Conservation (phyloP, 2,888 invertebrate genomes). For the Orchesellides sinensis region DNA sequence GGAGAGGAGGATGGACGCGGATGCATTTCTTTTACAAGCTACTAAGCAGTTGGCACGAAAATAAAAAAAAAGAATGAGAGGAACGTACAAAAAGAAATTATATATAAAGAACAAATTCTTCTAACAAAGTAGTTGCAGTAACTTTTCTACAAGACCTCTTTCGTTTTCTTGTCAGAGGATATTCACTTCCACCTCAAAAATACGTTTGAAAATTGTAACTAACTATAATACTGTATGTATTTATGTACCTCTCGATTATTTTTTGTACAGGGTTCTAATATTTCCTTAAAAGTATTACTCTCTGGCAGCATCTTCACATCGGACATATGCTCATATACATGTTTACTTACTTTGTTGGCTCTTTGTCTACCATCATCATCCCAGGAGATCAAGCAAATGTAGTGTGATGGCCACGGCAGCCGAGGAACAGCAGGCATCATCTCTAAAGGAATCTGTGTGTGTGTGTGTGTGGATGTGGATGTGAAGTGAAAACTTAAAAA, state of each 20-base stretch:
- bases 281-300: not conserved
- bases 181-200: slow-evolving; percentile 29
- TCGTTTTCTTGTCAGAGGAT: slow-evolving; percentile 41
- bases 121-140: slow-evolving; percentile 29
- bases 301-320: not conserved
- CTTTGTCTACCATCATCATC: slow-evolving; percentile 38
- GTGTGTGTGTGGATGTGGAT: slow-evolving; percentile 5
- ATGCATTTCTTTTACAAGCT: slow-evolving; percentile 14
- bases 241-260: not conserved
- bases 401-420: not conserved
- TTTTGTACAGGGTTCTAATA: not conserved
- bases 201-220: not conserved
- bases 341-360: not conserved
- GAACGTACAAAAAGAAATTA: slow-evolving; percentile 22
- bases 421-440: slow-evolving; percentile 42
- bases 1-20: slow-evolving; percentile 29
- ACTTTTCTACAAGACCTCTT: slow-evolving; percentile 13
- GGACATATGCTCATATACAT: slow-evolving; percentile 14
- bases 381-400: slow-evolving; percentile 37
- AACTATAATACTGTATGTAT: too few species aligned
- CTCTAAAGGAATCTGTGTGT: slow-evolving; percentile 30
- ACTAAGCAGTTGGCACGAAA: slow-evolving; percentile 48
- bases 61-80: slow-evolving; percentile 33
- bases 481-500: slow-evolving; percentile 2
- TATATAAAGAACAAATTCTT: slow-evolving; percentile 35